Conservation (phyloP, 2,113 vertebrate genomes). For the Neomonachus schauinslandi region DNA sequence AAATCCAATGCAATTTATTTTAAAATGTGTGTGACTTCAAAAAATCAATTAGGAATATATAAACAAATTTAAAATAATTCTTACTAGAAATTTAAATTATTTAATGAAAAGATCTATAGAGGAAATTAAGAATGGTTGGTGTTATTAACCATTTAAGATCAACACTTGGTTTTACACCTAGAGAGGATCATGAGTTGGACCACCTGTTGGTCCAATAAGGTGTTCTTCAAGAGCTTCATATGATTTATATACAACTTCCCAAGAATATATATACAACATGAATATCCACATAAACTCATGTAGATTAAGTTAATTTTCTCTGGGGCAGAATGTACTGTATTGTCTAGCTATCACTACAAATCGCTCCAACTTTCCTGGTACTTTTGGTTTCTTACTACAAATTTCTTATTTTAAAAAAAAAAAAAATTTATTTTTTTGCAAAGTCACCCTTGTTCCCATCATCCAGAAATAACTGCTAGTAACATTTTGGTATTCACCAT, state of each 20-base stretch:
- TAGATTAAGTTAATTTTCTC: background rate
- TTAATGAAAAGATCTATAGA: background rate
- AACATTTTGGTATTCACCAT: background rate
- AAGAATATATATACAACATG: background rate
- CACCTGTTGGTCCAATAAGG: background rate
- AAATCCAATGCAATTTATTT: background rate
- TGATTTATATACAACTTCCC: background rate
- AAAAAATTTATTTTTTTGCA: background rate
- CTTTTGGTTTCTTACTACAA: background rate
- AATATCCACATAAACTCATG: background rate
- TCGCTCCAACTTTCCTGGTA: background rate
- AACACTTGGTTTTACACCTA: background rate
- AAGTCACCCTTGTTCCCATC: background rate
- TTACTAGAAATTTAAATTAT: background rate
- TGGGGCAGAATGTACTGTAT: fast-evolving
- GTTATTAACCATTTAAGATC: background rate
- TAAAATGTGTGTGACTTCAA: background rate
- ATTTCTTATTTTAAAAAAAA: background rate
- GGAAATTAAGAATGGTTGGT: background rate
- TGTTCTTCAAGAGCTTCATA: background rate
- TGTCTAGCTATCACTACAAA: background rate
- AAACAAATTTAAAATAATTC: background rate
- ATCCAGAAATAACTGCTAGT: background rate
- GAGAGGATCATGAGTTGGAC: background rate
- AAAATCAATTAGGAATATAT: background rate